A percentile compares a stretch with the other conserved stretches of the same genome.
These are phyloP conservation scores for Xenopus borealis DNA, from an alignment of 2,113 vertebrate species.

Conservation along the genomic window DNA sequence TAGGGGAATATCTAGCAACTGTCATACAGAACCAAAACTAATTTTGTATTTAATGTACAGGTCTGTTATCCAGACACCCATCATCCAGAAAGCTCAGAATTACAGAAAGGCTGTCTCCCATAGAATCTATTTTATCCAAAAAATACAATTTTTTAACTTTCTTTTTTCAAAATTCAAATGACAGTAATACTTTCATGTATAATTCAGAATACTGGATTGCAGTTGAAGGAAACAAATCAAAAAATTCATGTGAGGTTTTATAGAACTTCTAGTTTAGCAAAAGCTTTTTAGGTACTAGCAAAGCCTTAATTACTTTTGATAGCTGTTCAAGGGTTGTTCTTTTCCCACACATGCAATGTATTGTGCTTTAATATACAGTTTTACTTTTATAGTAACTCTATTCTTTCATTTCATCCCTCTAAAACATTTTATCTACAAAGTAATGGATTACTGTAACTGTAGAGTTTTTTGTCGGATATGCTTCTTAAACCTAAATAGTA, in stretches of 20 bases:
- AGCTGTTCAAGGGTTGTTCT: background rate
- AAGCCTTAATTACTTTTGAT: conserved; percentile 36
- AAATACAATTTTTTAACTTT: too few relatives aligned
- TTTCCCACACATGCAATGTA: conserved; percentile 13
- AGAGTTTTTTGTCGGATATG: background rate
- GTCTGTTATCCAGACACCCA: too few relatives aligned
- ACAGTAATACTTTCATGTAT: too few relatives aligned
- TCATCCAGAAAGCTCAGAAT: too few relatives aligned
- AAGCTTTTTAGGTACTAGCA: conserved; percentile 23
- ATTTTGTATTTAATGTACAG: too few relatives aligned
- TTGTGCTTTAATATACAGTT: conserved; percentile 13
- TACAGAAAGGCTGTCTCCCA: too few relatives aligned
- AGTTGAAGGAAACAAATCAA: background rate
- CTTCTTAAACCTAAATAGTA: too few relatives aligned
- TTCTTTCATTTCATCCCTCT: conserved; percentile 8
- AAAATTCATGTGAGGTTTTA: conserved; percentile 7
- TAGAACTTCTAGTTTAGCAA: conserved; percentile 10
- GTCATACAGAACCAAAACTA: too few relatives aligned
- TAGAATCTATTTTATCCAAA: too few relatives aligned
- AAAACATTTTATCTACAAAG: conserved; percentile 5
- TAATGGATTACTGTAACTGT: background rate
- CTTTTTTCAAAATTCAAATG: too few relatives aligned
- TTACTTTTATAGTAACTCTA: conserved; percentile 19
- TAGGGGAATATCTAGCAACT: too few relatives aligned
- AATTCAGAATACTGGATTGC: too few relatives aligned